phyloP scores from a whole-genome alignment of 1,140 invertebrate species.

The Andrena cerasifolii region DNA sequence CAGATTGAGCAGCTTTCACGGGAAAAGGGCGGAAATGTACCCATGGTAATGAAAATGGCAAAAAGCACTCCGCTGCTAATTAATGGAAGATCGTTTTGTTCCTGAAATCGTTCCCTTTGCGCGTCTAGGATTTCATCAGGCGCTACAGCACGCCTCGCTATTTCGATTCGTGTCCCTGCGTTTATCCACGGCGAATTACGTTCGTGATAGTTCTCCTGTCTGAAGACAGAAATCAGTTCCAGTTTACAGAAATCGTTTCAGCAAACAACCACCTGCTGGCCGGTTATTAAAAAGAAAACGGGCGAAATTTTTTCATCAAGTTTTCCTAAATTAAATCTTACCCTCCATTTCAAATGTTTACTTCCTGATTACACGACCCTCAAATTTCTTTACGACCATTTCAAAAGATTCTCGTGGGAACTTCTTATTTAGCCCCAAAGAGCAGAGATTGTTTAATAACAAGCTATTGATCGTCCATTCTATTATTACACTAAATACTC shows the following conservation, averaged over 20 bases:
- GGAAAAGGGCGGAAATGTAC: slow-evolving; percentile 39
- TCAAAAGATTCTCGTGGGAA: no score
- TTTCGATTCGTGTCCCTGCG: slow-evolving; percentile 40
- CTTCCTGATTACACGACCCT: no score
- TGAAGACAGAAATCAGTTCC: not conserved
- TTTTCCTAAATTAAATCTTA: no score
- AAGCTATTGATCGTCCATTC: slow-evolving; percentile 45
- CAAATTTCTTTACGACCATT: not conserved
- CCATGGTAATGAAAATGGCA: slow-evolving; percentile 64
- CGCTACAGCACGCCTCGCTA: slow-evolving; percentile 1
- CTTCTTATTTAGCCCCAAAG: slow-evolving; percentile 49
- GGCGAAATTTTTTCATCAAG: no score
- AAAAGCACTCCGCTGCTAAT: slow-evolving; percentile 64
- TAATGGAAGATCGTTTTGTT: slow-evolving; percentile 66
- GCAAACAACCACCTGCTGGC: no score
- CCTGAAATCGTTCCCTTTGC: slow-evolving; percentile 43
- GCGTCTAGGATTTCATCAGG: slow-evolving; percentile 51
- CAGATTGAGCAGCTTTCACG: slow-evolving; percentile 50
- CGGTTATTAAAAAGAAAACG: no score
- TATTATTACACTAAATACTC: slow-evolving; percentile 45
- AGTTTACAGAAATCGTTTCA: not conserved
- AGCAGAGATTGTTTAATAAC: slow-evolving; percentile 47
- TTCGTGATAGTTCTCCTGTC: not conserved
- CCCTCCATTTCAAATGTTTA: no score
- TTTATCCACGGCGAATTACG: slow-evolving; percentile 1